phyloP scores from a whole-genome alignment of 2,888 invertebrate genomes.

The Alcis repandata region DNA sequence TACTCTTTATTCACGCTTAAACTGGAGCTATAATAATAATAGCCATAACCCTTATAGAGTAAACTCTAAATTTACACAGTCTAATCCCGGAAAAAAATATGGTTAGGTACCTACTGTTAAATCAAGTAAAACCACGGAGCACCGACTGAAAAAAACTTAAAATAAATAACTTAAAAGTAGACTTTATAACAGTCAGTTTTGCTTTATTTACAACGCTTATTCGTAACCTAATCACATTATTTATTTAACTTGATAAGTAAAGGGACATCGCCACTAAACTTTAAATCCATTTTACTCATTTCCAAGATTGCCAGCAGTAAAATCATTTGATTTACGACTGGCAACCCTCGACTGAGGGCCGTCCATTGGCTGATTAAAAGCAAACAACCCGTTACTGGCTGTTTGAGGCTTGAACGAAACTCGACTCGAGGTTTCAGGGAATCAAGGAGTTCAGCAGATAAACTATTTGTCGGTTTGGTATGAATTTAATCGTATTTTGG shows the following conservation, averaged over 20 bases:
- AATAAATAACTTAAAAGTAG: too few species aligned
- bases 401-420: too few species aligned
- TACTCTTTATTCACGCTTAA: too few species aligned
- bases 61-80: too few species aligned
- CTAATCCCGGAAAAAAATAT: too few species aligned
- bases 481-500: neutral
- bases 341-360: conserved; percentile 11
- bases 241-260: neutral
- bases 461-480: neutral
- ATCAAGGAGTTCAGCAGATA: neutral
- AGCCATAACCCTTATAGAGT: too few species aligned
- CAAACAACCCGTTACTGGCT: conserved; percentile 16
- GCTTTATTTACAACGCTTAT: neutral
- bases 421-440: neutral
- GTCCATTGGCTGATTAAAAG: conserved; percentile 30
- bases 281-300: conserved; percentile 19
- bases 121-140: too few species aligned
- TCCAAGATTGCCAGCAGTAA: conserved; percentile 14
- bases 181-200: neutral
- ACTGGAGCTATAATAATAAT: too few species aligned
- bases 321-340: conserved; percentile 30
- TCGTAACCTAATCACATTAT: neutral
- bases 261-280: conserved; percentile 7
- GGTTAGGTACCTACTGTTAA: too few species aligned
- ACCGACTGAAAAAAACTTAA: too few species aligned